Evolutionary conservation across 1,140 invertebrate genomes (phyloP).

Genomic region (Pygmarrhopalites habei): DNA sequence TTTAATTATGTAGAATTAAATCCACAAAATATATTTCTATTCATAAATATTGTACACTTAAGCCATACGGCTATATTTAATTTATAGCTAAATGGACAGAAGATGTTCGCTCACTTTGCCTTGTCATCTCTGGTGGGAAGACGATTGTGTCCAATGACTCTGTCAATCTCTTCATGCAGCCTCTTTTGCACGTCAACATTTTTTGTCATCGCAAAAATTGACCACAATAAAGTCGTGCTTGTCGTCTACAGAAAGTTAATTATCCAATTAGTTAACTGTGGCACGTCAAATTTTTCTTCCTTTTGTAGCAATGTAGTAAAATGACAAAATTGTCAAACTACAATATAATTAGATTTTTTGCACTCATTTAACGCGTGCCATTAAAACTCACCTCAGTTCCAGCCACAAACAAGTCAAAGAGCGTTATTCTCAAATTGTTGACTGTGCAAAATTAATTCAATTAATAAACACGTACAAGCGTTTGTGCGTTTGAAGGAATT

Average conservation of each 20-base stretch:
- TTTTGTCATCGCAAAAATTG: constrained; percentile 37
- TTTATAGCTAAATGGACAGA: background rate
- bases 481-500: background rate
- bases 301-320: too few species aligned
- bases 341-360: background rate
- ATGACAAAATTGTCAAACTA: background rate
- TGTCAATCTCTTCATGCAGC: constrained; percentile 42
- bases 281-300: too few species aligned
- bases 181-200: constrained; percentile 41
- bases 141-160: constrained; percentile 39
- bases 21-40: background rate
- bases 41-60: background rate
- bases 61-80: background rate
- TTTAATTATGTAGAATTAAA: background rate
- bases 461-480: too few species aligned
- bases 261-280: background rate
- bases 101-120: background rate
- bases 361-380: too few species aligned
- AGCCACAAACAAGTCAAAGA: constrained; percentile 4
- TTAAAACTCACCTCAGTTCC: constrained; percentile 6
- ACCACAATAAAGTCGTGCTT: constrained; percentile 41
- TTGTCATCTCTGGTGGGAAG: constrained; percentile 16
- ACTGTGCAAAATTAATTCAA: too few species aligned
- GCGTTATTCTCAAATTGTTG: background rate
- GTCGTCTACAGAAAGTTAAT: constrained; percentile 37